A percentile compares a stretch with the other conserved stretches of the same genome.
These are phyloP conservation scores for Mythimna impura DNA, from an alignment of 2,888 invertebrate species.

Conservation along the genomic window DNA sequence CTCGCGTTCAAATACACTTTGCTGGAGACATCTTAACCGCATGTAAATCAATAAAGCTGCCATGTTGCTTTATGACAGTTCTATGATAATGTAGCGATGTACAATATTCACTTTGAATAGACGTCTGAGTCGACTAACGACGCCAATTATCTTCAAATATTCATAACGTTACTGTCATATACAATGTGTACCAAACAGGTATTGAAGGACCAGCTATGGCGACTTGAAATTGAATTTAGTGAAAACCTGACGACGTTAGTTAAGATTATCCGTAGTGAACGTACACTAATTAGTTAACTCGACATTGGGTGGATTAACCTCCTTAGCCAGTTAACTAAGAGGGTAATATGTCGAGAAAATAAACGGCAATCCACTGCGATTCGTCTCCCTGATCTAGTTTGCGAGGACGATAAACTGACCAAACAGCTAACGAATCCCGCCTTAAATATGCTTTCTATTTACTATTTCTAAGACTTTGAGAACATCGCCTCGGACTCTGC, in stretches of 20 bases:
- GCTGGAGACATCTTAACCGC: slow-evolving; percentile 53
- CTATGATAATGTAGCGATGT: slow-evolving; percentile 36
- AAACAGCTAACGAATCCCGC: slow-evolving; percentile 58
- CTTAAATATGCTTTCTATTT: slow-evolving; percentile 50
- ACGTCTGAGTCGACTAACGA: slow-evolving; percentile 36
- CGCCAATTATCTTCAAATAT: slow-evolving; percentile 53
- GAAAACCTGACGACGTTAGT: slow-evolving; percentile 54
- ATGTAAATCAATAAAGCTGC: slow-evolving; percentile 59
- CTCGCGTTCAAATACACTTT: slow-evolving; percentile 59
- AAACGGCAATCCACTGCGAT: slow-evolving; percentile 69
- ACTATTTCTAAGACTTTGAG: slow-evolving; percentile 51
- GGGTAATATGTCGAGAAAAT: slow-evolving; percentile 74
- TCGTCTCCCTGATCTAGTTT: slow-evolving; percentile 66
- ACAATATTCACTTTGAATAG: slow-evolving; percentile 50
- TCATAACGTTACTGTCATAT: slow-evolving; percentile 37
- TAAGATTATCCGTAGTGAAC: slow-evolving; percentile 68
- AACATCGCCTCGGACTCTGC: slow-evolving; percentile 20
- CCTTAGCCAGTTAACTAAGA: slow-evolving; percentile 71
- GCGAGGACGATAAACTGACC: slow-evolving; percentile 57
- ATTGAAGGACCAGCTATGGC: background rate
- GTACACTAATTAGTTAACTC: slow-evolving; percentile 71
- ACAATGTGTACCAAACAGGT: background rate
- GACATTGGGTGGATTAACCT: slow-evolving; percentile 70
- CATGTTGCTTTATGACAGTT: slow-evolving; percentile 40
- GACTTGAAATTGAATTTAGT: slow-evolving; percentile 38